phyloP scores from a whole-genome alignment of 2,113 vertebrate species.

The Microcebus murinus region DNA sequence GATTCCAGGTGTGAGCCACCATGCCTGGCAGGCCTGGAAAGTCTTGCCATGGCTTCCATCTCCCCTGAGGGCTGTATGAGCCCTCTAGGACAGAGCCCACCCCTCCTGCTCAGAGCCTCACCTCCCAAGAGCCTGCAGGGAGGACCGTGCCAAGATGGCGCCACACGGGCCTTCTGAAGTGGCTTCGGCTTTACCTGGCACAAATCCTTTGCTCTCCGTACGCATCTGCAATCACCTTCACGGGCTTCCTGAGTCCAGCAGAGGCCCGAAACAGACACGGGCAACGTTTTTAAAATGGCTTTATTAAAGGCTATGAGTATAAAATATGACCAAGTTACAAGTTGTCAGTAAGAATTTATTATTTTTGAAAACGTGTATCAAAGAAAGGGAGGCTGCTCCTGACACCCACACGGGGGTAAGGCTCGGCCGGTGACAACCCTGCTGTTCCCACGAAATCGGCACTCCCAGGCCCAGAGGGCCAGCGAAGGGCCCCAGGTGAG shows the following conservation, averaged over 20 bases:
- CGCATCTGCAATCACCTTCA: background rate
- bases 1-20: too few relatives aligned
- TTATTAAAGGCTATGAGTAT: constrained; percentile 89
- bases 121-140: background rate
- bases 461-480: background rate
- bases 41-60: background rate
- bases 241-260: background rate
- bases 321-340: constrained; percentile 87
- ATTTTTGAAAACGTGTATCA: constrained; percentile 81
- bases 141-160: rapidly evolving
- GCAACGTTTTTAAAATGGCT: constrained; percentile 81
- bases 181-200: background rate
- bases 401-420: rapidly evolving
- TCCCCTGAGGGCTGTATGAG: rapidly evolving
- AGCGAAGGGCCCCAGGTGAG: constrained; percentile 20
- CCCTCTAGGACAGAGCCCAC: background rate
- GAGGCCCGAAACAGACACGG: background rate
- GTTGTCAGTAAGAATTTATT: constrained; percentile 84
- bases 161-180: background rate
- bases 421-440: constrained; percentile 59
- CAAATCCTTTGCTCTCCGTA: background rate
- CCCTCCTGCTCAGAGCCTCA: background rate
- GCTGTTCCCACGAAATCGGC: constrained; percentile 68
- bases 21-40: background rate
- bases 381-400: constrained; percentile 66